Evolutionary conservation across 2,888 invertebrate species (phyloP).

Genomic region (Diloba caeruleocephala): DNA sequence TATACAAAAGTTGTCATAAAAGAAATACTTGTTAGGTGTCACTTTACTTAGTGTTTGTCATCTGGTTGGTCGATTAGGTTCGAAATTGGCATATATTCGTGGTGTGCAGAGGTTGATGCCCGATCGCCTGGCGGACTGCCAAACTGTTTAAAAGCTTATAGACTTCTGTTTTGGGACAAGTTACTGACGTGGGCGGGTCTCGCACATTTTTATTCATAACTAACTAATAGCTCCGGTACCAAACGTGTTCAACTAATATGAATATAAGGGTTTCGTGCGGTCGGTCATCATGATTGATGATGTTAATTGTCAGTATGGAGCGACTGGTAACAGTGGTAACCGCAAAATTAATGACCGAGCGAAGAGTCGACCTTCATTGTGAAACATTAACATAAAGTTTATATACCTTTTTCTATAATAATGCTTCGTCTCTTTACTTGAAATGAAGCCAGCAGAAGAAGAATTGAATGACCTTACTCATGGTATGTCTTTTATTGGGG

Average conservation of each 20-base stretch:
- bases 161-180: slow-evolving; percentile 58
- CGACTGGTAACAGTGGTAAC: slow-evolving; percentile 4
- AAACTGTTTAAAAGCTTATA: slow-evolving; percentile 76
- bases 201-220: slow-evolving; percentile 28
- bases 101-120: slow-evolving; percentile 75
- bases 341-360: slow-evolving; percentile 16
- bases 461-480: too few relatives aligned
- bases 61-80: slow-evolving; percentile 54
- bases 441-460: too few relatives aligned
- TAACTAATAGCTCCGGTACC: slow-evolving; percentile 24
- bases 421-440: too few relatives aligned
- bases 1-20: slow-evolving; percentile 45
- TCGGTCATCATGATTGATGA: slow-evolving; percentile 10
- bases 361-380: slow-evolving; percentile 7
- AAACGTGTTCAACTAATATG: slow-evolving; percentile 11
- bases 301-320: slow-evolving; percentile 24
- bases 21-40: slow-evolving; percentile 52
- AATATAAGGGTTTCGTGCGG: neutral
- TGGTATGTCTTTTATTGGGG: too few relatives aligned
- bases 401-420: too few relatives aligned
- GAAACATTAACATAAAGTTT: too few relatives aligned
- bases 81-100: slow-evolving; percentile 59
- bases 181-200: slow-evolving; percentile 46
- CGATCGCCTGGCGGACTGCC: slow-evolving; percentile 75
- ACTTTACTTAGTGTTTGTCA: slow-evolving; percentile 56